phyloP scores from a whole-genome alignment of 1,140 invertebrate species.

The Formica exsecta region DNA sequence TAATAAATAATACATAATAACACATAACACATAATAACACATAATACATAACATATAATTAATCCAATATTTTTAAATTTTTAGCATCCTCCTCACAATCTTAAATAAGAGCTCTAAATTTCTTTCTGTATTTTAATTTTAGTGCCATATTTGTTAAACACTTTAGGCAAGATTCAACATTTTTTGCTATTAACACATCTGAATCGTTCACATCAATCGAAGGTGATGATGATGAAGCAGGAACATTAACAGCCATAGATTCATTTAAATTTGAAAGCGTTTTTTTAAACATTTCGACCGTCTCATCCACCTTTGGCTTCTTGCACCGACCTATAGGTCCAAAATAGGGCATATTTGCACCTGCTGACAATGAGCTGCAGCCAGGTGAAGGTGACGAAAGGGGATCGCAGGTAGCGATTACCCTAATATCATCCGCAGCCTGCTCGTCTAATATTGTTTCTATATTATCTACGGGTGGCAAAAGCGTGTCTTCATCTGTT shows the following conservation, averaged over 20 bases:
- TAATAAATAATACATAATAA: too few species aligned
- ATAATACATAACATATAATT: too few species aligned
- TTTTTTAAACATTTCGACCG: neutral
- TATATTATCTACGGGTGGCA: neutral
- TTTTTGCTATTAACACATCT: neutral
- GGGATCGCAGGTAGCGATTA: neutral
- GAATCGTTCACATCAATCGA: neutral
- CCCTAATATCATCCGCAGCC: neutral
- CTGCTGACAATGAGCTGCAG: neutral
- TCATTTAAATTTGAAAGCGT: neutral
- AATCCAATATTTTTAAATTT: neutral
- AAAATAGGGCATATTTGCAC: neutral
- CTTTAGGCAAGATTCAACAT: slow-evolving; percentile 8
- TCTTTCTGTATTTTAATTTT: neutral
- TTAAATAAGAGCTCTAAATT: neutral
- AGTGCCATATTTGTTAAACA: neutral
- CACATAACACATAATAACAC: too few species aligned
- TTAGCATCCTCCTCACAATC: neutral
- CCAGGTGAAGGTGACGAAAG: neutral
- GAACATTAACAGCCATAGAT: neutral
- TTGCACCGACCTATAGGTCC: neutral
- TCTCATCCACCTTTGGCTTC: neutral
- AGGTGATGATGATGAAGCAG: neutral
- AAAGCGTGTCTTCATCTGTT: neutral
- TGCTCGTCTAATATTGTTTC: neutral